phyloP scores from a whole-genome alignment of 2,797 vertebrate species.

The Buphagus erythrorhynchus region DNA sequence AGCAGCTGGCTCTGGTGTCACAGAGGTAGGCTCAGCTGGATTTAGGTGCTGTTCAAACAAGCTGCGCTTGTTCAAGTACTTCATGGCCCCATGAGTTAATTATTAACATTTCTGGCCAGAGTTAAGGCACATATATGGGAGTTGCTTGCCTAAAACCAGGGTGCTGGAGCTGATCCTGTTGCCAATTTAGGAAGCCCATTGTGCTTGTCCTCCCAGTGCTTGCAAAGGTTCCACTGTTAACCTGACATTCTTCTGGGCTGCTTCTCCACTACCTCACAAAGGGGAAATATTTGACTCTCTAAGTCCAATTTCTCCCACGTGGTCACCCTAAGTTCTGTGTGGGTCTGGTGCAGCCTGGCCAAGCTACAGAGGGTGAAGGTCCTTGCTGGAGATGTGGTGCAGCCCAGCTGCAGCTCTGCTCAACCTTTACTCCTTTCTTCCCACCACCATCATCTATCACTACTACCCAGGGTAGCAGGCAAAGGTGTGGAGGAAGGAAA shows the following conservation, averaged over 20 bases:
- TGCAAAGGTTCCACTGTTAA: not conserved
- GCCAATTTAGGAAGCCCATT: not conserved
- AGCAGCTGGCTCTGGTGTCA: accelerated
- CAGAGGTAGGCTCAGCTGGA: accelerated
- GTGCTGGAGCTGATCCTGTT: not conserved
- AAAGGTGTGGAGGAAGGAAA: not conserved
- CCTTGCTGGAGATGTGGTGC: not conserved
- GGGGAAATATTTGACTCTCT: not conserved
- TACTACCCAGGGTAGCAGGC: not conserved
- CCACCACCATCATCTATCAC: not conserved
- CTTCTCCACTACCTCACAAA: not conserved
- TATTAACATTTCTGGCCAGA: not conserved
- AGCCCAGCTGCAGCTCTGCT: not conserved
- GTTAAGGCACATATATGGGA: not conserved
- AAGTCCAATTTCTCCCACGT: accelerated
- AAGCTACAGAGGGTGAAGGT: not conserved
- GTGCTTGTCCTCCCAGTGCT: accelerated
- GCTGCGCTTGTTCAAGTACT: not conserved
- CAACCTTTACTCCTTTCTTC: not conserved
- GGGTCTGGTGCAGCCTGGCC: not conserved
- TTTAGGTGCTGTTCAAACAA: not conserved
- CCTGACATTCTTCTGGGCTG: not conserved
- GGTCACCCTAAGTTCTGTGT: accelerated
- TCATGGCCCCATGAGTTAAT: not conserved
- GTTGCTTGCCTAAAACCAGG: not conserved